Evolutionary conservation across 1,140 invertebrate species (phyloP).

Genomic region (Dinoponera quadriceps): DNA sequence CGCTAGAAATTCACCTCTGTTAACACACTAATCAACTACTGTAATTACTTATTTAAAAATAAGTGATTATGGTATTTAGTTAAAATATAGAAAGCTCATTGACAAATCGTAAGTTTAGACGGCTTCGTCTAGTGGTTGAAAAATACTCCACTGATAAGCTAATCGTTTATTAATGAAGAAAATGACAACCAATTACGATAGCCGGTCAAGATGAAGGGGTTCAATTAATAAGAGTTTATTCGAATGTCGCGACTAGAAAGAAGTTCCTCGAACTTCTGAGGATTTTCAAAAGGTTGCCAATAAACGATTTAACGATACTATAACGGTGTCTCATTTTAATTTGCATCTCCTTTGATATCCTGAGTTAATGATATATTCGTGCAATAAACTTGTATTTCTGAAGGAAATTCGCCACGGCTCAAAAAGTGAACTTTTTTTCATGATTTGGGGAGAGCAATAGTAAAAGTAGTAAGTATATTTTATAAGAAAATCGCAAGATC

Average conservation of each 20-base stretch:
- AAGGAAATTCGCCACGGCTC: too few relatives aligned
- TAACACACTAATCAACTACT: constrained; percentile 15
- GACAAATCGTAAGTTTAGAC: constrained; percentile 1
- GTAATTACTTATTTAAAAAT: neutral
- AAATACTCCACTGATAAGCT: neutral
- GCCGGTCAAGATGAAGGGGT: constrained; percentile 26
- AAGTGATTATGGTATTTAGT: constrained; percentile 3
- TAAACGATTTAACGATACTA: constrained; percentile 60
- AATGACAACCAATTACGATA: constrained; percentile 49
- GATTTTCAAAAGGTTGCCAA: constrained; percentile 57
- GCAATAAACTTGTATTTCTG: neutral
- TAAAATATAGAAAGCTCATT: constrained; percentile 18
- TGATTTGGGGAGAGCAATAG: too few relatives aligned
- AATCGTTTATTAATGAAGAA: constrained; percentile 20
- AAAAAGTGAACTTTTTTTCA: too few relatives aligned
- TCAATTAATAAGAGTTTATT: constrained; percentile 26
- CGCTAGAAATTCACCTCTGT: neutral
- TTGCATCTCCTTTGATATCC: neutral
- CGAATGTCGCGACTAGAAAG: neutral
- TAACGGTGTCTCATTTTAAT: constrained; percentile 27
- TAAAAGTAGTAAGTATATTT: neutral
- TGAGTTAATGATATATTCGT: neutral
- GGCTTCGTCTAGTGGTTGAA: neutral
- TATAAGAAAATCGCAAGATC: too few relatives aligned
- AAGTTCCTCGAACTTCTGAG: neutral